Evolutionary conservation across 2,113 vertebrate species (phyloP), one percentile per base, ranked within the genome.

Genomic region (Erythrolamprus reginae): DNA sequence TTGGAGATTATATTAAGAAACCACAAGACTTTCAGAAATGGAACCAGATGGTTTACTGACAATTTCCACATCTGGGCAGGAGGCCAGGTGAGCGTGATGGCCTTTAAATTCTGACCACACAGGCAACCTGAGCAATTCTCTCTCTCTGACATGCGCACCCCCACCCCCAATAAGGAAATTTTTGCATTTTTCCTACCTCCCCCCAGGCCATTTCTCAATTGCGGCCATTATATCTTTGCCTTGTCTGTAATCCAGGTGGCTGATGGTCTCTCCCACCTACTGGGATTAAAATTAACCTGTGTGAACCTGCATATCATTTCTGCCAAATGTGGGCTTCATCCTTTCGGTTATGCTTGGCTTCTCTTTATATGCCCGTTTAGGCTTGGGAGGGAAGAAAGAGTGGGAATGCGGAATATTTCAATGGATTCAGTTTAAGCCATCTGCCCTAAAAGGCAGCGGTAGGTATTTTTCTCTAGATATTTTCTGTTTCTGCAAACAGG

Each of bases 1-100:
- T 4, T 0, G 51, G 87, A 86, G 91, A 88, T 84, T 8, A 1
- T 12, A 84, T 94, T 87, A 90, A 86, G 91, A 93, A 45, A 88
- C 85, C 89, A 83, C 0, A 13, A 84, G 17, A 91, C 0, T 0
- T 65, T 42, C 91, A 10, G 85, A 92, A 91, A 33, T 5, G 0
- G 0, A 13, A 51, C 50, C 0, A 84, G 89, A 85, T 26, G 50
- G 88, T 92, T 86, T 28, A 19, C 92, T 95, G 89, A 17, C 94
- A 86, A 0, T 94, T 87, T 93, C 88, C 48, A 88, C 56, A 3
- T 90, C 92, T 50, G 94, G 93, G 82, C 93, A 92, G 92, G 1
- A 19, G 51, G 23, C 89, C 92, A 0, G 0, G 92, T 94, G 92
- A 90, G n/a, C 19, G 5, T 1, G n/a, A 70, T 51, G 58, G 5